A percentile compares a stretch with the other conserved stretches of the same genome.
Conservation (phyloP, 2,797 vertebrate species). For the Hephaestus fuliginosus region DNA sequence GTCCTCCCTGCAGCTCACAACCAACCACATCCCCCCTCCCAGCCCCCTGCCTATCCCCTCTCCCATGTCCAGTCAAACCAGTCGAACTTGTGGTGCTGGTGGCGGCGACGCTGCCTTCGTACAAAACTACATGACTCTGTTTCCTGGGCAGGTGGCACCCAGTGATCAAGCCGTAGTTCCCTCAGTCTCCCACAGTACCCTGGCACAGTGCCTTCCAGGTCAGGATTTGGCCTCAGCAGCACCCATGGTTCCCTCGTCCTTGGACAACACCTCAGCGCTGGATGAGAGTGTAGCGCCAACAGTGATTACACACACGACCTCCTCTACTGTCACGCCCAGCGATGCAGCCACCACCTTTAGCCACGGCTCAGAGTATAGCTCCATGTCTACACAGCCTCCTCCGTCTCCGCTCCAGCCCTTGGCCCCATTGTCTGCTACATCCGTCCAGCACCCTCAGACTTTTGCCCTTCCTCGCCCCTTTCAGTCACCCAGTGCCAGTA, state of each 20-base stretch:
- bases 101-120: conserved; percentile 77
- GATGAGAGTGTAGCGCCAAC: conserved; percentile 75
- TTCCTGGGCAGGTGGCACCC: conserved; percentile 77
- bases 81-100: conserved; percentile 59
- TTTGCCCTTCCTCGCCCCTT: conserved; percentile 90
- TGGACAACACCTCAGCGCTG: conserved; percentile 54
- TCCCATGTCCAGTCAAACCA: conserved; percentile 77
- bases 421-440: conserved; percentile 54
- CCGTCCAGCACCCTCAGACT: conserved; percentile 77
- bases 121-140: conserved; percentile 88
- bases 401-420: conserved; percentile 86
- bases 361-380: conserved; percentile 83
- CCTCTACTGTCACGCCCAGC: conserved; percentile 86
- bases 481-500: conserved; percentile 81
- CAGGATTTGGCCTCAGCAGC: conserved; percentile 59
- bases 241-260: conserved; percentile 60
- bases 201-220: conserved; percentile 82
- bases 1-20: conserved; percentile 78
- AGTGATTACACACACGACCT: conserved; percentile 90
- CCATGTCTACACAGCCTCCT: conserved; percentile 74
- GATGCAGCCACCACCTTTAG: conserved; percentile 88
- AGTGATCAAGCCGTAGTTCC: conserved; percentile 58
- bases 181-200: conserved; percentile 68
- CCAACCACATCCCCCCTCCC: conserved; percentile 83
- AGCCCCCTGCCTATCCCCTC: conserved; percentile 77